These are phyloP conservation scores for Scaptomyza flava DNA, from an alignment of 2,888 invertebrate genomes.

Conservation along the genomic window DNA sequence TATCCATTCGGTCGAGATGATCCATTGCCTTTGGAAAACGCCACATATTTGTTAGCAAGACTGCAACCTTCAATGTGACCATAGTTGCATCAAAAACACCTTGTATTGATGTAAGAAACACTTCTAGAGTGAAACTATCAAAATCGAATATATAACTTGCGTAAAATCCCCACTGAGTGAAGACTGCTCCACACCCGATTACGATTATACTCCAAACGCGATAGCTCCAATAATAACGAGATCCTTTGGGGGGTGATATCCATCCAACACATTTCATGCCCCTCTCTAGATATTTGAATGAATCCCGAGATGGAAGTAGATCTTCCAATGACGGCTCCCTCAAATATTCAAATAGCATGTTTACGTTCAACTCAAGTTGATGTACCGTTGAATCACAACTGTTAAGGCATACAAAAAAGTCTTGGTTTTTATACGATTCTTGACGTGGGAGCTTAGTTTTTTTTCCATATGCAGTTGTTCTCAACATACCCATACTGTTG, in stretches of 20 bases:
- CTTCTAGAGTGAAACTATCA: constrained; percentile 23
- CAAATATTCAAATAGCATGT: constrained; percentile 37
- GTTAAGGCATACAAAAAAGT: not conserved
- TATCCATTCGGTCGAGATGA: constrained; percentile 40
- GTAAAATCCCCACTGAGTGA: constrained; percentile 42
- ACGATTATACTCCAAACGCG: constrained; percentile 1
- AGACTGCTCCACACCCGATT: not conserved
- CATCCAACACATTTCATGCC: constrained; percentile 45
- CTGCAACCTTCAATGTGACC: constrained; percentile 2
- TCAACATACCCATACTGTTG: constrained; percentile 7
- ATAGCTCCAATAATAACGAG: constrained; percentile 6
- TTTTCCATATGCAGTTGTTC: constrained; percentile 37
- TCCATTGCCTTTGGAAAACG: constrained; percentile 33
- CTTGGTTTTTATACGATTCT: constrained; percentile 20
- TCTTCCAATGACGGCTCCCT: constrained; percentile 2
- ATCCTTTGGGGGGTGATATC: constrained; percentile 1
- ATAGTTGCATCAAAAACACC: constrained; percentile 29
- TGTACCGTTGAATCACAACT: constrained; percentile 27
- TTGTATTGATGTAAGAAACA: constrained; percentile 44
- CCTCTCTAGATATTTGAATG: constrained; percentile 37
- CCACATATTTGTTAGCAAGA: constrained; percentile 18
- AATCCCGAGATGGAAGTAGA: constrained; percentile 29
- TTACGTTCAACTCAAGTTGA: not conserved
- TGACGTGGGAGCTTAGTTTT: not conserved
- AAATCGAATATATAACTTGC: constrained; percentile 34